These are phyloP conservation scores for Aspidoscelis tigris DNA, from an alignment of 2,113 vertebrate species.

Conservation along the genomic window DNA sequence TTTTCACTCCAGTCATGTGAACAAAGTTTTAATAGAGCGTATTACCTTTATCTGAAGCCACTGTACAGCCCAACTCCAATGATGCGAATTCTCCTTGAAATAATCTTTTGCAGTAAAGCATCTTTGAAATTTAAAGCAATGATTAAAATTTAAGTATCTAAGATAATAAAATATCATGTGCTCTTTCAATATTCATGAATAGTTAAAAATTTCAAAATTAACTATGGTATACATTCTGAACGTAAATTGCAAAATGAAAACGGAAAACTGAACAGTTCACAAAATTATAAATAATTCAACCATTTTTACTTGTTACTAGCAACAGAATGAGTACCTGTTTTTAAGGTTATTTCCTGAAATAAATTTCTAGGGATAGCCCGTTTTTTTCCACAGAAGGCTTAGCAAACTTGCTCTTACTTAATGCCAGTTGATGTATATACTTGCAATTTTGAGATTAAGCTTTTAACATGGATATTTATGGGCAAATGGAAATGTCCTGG, in stretches of 20 bases:
- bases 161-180: not conserved
- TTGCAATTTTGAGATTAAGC: not conserved
- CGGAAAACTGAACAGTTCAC: not conserved
- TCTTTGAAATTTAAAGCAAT: conserved; percentile 72
- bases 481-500: not conserved
- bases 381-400: not conserved
- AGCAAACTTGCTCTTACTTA: not conserved
- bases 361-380: not conserved
- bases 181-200: not conserved
- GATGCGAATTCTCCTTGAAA: conserved; percentile 96
- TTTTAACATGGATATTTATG: not conserved
- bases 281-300: not conserved
- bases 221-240: not conserved
- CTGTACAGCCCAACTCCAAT: conserved; percentile 99
- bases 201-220: not conserved
- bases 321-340: not conserved
- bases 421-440: not conserved
- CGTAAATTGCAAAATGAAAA: not conserved
- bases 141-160: conserved; percentile 12
- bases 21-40: not conserved
- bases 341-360: not conserved
- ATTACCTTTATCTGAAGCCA: conserved; percentile 97
- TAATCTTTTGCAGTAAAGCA: conserved; percentile 96
- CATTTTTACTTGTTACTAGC: not conserved
- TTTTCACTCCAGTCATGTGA: not conserved